A percentile compares a stretch with the other conserved stretches of the same genome.
Conservation (phyloP, 2,113 vertebrate genomes). For the Apeltes quadracus region DNA sequence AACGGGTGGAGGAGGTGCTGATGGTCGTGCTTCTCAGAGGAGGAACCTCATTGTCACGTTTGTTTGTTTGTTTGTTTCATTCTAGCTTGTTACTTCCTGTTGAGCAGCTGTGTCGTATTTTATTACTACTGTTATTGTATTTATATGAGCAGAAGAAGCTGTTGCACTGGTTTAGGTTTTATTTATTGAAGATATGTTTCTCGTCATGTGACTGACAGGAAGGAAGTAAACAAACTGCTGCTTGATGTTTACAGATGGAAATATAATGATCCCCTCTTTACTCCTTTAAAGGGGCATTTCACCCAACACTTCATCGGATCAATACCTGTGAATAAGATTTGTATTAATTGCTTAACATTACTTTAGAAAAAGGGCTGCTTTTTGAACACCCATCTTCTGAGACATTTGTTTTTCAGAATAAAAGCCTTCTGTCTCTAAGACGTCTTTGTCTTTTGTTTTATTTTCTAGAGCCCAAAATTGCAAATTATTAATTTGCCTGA, state of each 20-base stretch:
- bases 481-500: too few species aligned
- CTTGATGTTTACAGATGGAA: not conserved
- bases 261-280: not conserved
- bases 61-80: not conserved
- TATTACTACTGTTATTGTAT: not conserved
- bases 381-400: slow-evolving; percentile 26
- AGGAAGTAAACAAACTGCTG: not conserved
- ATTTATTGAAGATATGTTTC: not conserved
- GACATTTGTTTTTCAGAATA: slow-evolving; percentile 46
- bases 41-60: too few species aligned
- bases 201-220: not conserved
- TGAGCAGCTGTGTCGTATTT: not conserved
- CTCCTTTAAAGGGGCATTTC: not conserved
- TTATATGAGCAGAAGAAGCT: not conserved
- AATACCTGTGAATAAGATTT: not conserved
- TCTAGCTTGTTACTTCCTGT: not conserved
- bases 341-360: not conserved
- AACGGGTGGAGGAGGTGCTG: not conserved
- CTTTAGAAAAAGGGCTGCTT: slow-evolving; percentile 61
- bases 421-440: slow-evolving; percentile 26
- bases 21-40: not conserved
- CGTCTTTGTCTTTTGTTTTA: fast-evolving
- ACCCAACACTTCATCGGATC: not conserved
- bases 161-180: slow-evolving; percentile 1
- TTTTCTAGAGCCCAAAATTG: too few species aligned